Conservation (phyloP, 2,113 vertebrate species). For the Todiramphus chloris region DNA sequence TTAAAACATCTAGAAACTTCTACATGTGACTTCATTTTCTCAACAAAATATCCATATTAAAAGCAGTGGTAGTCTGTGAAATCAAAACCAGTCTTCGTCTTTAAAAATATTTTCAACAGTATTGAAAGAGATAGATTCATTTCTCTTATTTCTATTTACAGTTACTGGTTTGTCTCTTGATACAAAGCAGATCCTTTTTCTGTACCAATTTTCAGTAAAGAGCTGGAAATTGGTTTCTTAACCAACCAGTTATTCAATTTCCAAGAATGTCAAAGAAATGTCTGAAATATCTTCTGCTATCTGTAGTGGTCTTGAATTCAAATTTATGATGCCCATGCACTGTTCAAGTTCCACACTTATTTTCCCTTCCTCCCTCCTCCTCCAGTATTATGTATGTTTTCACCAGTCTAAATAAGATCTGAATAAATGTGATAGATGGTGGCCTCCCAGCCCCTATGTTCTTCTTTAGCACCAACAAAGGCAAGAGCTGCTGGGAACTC, state of each 20-base stretch:
- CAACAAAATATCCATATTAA: not conserved
- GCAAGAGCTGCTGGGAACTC: not conserved
- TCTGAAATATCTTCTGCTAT: not conserved
- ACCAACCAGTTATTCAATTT: not conserved
- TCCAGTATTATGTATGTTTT: not conserved
- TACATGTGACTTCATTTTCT: not conserved
- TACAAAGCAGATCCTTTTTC: not conserved
- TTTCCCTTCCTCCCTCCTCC: not conserved
- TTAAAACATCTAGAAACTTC: not conserved
- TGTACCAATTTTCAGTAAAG: not conserved
- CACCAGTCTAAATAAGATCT: not conserved
- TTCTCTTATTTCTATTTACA: not conserved
- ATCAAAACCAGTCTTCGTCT: not conserved
- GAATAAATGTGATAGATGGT: not conserved
- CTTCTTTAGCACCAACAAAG: not conserved
- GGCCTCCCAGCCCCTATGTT: not conserved
- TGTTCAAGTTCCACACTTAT: not conserved
- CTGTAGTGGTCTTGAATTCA: not conserved
- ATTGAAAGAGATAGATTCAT: not conserved
- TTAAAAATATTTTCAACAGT: not conserved
- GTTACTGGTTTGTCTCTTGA: not conserved
- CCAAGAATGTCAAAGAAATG: not conserved
- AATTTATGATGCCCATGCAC: not conserved
- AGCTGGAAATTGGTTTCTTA: not conserved
- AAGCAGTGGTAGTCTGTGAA: not conserved